Conservation (phyloP, 2,888 invertebrate genomes). For the Leptopilina drosophilae region DNA sequence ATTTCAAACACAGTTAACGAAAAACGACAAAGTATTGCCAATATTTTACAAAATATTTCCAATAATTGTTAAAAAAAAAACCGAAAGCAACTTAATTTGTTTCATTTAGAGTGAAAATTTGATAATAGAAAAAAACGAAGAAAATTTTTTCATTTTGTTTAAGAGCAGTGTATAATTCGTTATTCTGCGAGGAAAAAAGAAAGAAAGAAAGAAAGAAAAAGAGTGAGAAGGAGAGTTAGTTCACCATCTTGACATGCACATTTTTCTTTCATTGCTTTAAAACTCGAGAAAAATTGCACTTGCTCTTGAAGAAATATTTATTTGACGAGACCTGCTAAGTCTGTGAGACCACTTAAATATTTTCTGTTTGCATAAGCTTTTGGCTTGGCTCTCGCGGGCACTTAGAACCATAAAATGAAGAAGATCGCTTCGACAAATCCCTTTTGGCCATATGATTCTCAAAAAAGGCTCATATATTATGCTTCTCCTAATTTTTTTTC, state of each 20-base stretch:
- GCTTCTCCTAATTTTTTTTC: constrained; percentile 2
- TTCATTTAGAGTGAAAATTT: neutral
- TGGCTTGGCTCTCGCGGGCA: constrained; percentile 49
- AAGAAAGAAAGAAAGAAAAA: no score
- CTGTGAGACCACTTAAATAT: constrained; percentile 51
- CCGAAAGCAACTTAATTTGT: no score
- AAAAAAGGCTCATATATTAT: neutral
- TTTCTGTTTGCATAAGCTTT: constrained; percentile 64
- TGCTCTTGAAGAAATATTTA: constrained; percentile 37
- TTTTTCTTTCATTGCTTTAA: constrained; percentile 23
- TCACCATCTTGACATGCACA: neutral
- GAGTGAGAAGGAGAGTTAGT: neutral
- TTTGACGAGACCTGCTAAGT: constrained; percentile 23
- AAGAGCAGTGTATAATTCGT: neutral
- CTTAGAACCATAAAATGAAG: constrained; percentile 34
- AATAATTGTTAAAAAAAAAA: neutral
- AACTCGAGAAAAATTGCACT: constrained; percentile 8
- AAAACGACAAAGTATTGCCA: no score
- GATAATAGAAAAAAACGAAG: neutral
- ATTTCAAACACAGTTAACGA: no score
- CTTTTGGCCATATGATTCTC: constrained; percentile 13
- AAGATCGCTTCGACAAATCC: constrained; percentile 16
- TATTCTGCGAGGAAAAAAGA: neutral
- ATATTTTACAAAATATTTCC: no score
- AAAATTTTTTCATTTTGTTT: neutral